These are phyloP conservation scores for Eupithecia exiguata DNA, from an alignment of 2,888 invertebrate species.

Conservation along the genomic window DNA sequence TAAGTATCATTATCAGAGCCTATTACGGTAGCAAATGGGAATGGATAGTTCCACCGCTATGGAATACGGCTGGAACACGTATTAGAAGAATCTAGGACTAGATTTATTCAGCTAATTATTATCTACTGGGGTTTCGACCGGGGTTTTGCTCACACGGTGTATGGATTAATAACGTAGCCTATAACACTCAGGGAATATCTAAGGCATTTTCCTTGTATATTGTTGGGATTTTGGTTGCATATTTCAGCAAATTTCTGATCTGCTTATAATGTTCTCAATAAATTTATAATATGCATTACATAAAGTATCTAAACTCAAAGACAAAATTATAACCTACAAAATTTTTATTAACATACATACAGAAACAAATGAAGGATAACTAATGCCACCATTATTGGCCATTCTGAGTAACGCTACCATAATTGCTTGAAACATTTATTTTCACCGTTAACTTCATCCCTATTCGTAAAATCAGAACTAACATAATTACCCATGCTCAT, in stretches of 20 bases:
- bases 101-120: constrained; percentile 10
- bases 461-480: not conserved
- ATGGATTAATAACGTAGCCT: not conserved
- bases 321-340: too few relatives aligned
- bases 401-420: not conserved
- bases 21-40: constrained; percentile 15
- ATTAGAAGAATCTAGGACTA: constrained; percentile 2
- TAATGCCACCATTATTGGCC: not conserved
- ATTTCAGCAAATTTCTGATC: too few relatives aligned
- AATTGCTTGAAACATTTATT: not conserved
- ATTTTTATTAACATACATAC: too few relatives aligned
- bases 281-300: too few relatives aligned
- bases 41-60: constrained; percentile 8
- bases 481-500: not conserved
- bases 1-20: constrained; percentile 16
- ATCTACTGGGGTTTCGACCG: not conserved
- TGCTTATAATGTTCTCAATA: too few relatives aligned
- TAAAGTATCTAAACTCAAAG: too few relatives aligned
- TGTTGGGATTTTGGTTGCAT: too few relatives aligned
- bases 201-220: not conserved
- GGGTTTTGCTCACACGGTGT: not conserved
- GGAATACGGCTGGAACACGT: constrained; percentile 5
- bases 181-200: not conserved
- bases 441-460: not conserved
- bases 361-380: too few relatives aligned